A percentile compares a stretch with the other conserved stretches of the same genome.
Conservation (phyloP, 2,113 vertebrate genomes). For the Smithornis capensis region DNA sequence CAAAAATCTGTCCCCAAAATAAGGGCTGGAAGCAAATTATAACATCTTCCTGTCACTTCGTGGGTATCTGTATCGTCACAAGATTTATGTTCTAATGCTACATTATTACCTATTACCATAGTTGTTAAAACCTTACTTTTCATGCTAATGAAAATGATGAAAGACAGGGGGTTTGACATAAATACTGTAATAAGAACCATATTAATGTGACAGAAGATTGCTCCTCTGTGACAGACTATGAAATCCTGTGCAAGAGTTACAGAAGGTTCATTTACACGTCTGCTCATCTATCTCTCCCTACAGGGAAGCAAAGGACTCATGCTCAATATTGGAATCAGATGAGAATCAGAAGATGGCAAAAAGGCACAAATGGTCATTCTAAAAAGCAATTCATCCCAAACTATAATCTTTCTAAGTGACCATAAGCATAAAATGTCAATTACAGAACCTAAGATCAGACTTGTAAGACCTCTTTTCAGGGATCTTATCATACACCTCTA, state of each 20-base stretch:
- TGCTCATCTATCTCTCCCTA: not conserved
- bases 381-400: not conserved
- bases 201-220: constrained; percentile 62
- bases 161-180: constrained; percentile 54
- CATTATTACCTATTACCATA: constrained; percentile 53
- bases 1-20: constrained; percentile 40
- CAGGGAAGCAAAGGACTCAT: not conserved
- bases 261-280: constrained; percentile 41
- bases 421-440: not conserved
- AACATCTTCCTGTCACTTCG: not conserved
- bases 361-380: not conserved
- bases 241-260: constrained; percentile 46
- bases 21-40: constrained; percentile 24
- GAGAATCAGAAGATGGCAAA: not conserved
- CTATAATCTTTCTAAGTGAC: not conserved
- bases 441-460: not conserved
- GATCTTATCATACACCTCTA: not conserved
- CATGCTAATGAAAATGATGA: constrained; percentile 65
- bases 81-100: constrained; percentile 54
- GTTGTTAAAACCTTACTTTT: constrained; percentile 65
- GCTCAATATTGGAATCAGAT: not conserved
- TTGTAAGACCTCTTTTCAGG: not conserved
- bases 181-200: constrained; percentile 60
- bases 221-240: constrained; percentile 62
- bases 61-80: constrained; percentile 2